Evolutionary conservation across 2,888 invertebrate species (phyloP).

Genomic region (Herminia tarsipennalis): DNA sequence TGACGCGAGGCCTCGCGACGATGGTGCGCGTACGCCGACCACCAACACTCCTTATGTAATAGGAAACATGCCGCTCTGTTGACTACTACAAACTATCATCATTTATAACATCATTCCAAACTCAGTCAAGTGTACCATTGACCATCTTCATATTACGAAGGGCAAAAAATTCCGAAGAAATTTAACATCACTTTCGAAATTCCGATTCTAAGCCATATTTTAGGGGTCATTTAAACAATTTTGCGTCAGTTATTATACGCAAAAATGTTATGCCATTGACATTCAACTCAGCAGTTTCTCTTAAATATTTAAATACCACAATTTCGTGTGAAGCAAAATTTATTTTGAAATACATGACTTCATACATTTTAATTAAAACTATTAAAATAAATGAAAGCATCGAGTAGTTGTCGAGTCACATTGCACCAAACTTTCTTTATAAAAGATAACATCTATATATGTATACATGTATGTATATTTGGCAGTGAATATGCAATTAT

Average conservation of each 20-base stretch:
- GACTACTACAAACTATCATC: constrained; percentile 45
- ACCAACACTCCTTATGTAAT: constrained; percentile 63
- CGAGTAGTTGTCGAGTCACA: not conserved
- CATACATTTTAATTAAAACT: constrained; percentile 11
- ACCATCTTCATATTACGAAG: constrained; percentile 35
- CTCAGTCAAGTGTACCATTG: constrained; percentile 19
- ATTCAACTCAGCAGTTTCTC: constrained; percentile 37
- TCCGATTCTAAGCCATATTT: constrained; percentile 5
- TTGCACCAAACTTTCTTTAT: constrained; percentile 34
- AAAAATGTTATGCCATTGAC: constrained; percentile 42
- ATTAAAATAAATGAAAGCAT: constrained; percentile 17
- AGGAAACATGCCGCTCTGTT: constrained; percentile 57
- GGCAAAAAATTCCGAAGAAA: constrained; percentile 7
- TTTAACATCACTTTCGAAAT: constrained; percentile 22
- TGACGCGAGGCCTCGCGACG: constrained; percentile 62
- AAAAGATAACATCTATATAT: constrained; percentile 39
- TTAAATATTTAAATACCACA: constrained; percentile 23
- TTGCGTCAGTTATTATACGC: constrained; percentile 21
- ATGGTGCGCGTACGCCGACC: constrained; percentile 55
- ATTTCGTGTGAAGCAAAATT: constrained; percentile 18
- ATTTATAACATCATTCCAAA: constrained; percentile 30
- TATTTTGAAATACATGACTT: constrained; percentile 20
- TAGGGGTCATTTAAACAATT: constrained; percentile 31
- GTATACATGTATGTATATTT: constrained; percentile 30
- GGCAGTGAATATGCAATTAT: constrained; percentile 30